phyloP scores from a whole-genome alignment of 1,140 invertebrate species.

The Anastrepha obliqua region DNA sequence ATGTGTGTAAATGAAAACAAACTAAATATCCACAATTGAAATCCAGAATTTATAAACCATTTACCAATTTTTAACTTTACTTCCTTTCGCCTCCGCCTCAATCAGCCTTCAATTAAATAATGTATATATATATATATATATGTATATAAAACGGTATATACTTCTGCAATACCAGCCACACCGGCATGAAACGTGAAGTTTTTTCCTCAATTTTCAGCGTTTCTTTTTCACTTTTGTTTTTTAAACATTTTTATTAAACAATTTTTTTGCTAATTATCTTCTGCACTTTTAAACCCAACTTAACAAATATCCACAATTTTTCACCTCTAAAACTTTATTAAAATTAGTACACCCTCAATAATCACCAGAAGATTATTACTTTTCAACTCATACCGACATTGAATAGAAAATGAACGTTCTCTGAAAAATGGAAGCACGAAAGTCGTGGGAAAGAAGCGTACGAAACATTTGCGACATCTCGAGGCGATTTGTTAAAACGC shows the following conservation, averaged over 20 bases:
- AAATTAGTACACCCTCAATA: background rate
- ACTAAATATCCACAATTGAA: background rate
- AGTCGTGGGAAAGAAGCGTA: background rate
- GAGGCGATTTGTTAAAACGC: background rate
- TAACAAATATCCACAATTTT: slow-evolving; percentile 1
- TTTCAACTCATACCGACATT: slow-evolving; percentile 26
- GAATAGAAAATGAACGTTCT: slow-evolving; percentile 21
- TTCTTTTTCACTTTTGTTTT: slow-evolving; percentile 1
- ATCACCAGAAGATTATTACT: background rate
- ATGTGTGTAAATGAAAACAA: background rate
- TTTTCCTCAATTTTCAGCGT: background rate
- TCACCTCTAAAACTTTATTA: background rate
- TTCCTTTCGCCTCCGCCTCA: background rate
- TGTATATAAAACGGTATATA: slow-evolving; percentile 14
- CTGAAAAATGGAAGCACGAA: slow-evolving; percentile 26
- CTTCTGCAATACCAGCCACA: slow-evolving; percentile 38
- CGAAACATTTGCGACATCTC: background rate
- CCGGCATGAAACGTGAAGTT: slow-evolving; percentile 29
- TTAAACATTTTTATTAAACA: background rate
- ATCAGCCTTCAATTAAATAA: slow-evolving; percentile 27
- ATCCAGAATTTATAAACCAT: background rate
- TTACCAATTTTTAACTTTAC: background rate
- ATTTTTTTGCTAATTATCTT: background rate
- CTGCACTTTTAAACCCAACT: slow-evolving; percentile 27
- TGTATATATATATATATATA: slow-evolving; percentile 28